Evolutionary conservation across 2,797 vertebrate species (phyloP).

Genomic region (Peromyscus aztecus): DNA sequence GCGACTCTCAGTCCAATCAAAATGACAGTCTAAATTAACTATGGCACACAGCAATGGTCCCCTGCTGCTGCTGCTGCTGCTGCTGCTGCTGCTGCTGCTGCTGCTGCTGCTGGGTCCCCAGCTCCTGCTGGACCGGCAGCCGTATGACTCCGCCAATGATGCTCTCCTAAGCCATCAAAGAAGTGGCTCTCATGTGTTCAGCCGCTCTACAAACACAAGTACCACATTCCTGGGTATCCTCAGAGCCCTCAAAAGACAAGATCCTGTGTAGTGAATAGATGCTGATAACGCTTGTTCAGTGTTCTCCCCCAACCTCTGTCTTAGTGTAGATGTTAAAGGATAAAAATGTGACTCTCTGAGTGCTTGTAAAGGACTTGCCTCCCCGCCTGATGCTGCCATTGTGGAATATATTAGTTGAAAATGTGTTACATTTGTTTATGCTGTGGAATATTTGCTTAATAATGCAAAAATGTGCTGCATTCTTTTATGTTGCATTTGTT

Average conservation of each 20-base stretch:
- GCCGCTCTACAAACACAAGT: background rate
- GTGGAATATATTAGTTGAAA: background rate
- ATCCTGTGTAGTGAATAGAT: background rate
- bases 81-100: no score
- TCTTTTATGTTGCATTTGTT: background rate
- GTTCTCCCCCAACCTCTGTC: background rate
- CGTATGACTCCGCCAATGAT: background rate
- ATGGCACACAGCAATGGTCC: no score
- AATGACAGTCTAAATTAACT: background rate
- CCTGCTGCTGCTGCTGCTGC: background rate
- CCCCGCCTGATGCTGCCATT: background rate
- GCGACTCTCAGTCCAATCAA: background rate
- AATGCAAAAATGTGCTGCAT: background rate
- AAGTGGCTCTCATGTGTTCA: background rate
- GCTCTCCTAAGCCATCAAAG: background rate
- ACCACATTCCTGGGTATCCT: no score
- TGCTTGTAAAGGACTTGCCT: background rate
- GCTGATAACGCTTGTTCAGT: background rate
- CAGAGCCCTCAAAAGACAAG: background rate
- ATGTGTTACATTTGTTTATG: background rate
- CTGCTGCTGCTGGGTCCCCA: no score
- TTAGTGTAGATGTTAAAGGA: background rate
- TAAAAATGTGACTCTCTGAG: background rate
- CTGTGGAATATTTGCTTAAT: background rate
- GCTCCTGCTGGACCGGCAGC: no score